phyloP scores from a whole-genome alignment of 2,888 invertebrate genomes.

The Troides oblongomaculatus region DNA sequence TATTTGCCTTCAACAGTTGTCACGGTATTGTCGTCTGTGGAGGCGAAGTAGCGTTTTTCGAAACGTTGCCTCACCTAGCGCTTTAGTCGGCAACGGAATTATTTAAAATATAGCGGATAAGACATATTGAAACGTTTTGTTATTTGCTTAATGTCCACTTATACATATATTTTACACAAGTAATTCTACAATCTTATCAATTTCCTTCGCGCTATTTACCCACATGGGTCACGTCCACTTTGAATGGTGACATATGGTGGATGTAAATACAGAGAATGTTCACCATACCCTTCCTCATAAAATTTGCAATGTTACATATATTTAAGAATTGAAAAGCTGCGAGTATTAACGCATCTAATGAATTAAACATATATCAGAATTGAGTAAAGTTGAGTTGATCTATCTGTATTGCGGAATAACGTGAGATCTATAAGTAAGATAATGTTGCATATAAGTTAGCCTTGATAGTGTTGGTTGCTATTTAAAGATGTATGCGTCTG shows the following conservation, averaged over 20 bases:
- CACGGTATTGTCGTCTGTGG: constrained; percentile 67
- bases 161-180: constrained; percentile 17
- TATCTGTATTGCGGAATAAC: constrained; percentile 7
- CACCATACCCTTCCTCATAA: not conserved
- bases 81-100: constrained; percentile 46
- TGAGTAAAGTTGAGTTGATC: not conserved
- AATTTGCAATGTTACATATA: not conserved
- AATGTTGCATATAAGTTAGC: constrained; percentile 17
- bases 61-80: constrained; percentile 66
- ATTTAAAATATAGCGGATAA: constrained; percentile 53
- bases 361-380: not conserved
- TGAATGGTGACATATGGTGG: not conserved
- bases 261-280: not conserved
- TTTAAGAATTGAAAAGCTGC: too few relatives aligned
- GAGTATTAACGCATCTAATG: not conserved
- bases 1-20: constrained; percentile 74
- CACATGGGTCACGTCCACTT: not conserved
- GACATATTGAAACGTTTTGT: constrained; percentile 6
- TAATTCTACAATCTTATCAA: constrained; percentile 24
- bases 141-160: constrained; percentile 10
- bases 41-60: constrained; percentile 63
- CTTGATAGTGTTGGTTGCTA: constrained; percentile 15
- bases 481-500: constrained; percentile 17
- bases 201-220: constrained; percentile 1
- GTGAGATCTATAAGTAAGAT: constrained; percentile 5